Conservation (phyloP, 2,888 invertebrate species). For the Drosophila paracracens region DNA sequence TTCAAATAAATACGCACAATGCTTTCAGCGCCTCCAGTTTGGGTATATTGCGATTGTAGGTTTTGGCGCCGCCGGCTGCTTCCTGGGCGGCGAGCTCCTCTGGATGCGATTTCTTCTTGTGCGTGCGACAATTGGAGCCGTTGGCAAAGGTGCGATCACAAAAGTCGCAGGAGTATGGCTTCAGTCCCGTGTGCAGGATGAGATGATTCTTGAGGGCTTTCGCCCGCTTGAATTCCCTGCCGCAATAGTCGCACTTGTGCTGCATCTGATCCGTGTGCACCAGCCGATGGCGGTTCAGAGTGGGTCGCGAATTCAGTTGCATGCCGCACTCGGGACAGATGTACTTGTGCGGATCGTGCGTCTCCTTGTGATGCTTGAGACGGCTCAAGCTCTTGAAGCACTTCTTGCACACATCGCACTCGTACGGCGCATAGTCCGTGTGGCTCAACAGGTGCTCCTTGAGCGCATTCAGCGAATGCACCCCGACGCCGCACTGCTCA, state of each 20-base stretch:
- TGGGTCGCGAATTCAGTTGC: constrained; percentile 81
- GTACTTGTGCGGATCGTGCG: constrained; percentile 83
- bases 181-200: constrained; percentile 83
- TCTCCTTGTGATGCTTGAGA: constrained; percentile 82
- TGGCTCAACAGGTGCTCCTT: constrained; percentile 86
- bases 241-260: constrained; percentile 83
- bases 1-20: constrained; percentile 72
- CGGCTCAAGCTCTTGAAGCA: constrained; percentile 83
- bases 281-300: constrained; percentile 81
- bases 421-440: constrained; percentile 85
- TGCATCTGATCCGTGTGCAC: constrained; percentile 84
- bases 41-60: constrained; percentile 84
- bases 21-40: constrained; percentile 83
- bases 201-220: constrained; percentile 85
- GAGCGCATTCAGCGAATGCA: constrained; percentile 85
- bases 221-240: constrained; percentile 83
- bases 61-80: constrained; percentile 81
- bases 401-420: constrained; percentile 85
- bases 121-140: constrained; percentile 85
- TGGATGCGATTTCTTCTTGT: constrained; percentile 85
- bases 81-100: constrained; percentile 84
- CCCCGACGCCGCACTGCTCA: constrained; percentile 85
- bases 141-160: constrained; percentile 85
- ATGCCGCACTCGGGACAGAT: constrained; percentile 82
- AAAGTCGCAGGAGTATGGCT: constrained; percentile 85